Conservation (phyloP, 2,888 invertebrate genomes). For the Melinaea menophilus region DNA sequence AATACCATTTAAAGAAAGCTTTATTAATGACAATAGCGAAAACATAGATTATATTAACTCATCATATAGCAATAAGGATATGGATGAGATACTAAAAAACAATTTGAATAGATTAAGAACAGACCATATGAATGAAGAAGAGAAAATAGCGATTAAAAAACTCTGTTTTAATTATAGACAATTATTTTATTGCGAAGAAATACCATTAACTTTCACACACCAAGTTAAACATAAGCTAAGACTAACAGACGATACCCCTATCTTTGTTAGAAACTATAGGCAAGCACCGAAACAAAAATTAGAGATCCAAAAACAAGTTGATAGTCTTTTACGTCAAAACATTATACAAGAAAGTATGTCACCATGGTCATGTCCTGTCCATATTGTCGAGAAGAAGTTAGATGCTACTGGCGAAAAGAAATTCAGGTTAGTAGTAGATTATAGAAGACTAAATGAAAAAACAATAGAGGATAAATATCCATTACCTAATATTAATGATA, state of each 20-base stretch:
- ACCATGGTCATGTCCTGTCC: conserved; percentile 36
- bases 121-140: conserved; percentile 30
- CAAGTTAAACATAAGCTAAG: conserved; percentile 20
- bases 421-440: too few species aligned
- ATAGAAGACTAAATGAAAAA: conserved; percentile 29
- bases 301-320: conserved; percentile 30
- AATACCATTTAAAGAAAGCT: conserved; percentile 7
- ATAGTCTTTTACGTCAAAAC: conserved; percentile 29
- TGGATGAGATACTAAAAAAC: conserved; percentile 2
- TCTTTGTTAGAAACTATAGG: conserved; percentile 13
- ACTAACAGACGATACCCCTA: too few species aligned
- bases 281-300: conserved; percentile 17
- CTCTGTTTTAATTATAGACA: conserved; percentile 33
- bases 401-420: conserved; percentile 28
- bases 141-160: conserved; percentile 17
- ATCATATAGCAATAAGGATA: neutral
- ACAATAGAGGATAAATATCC: conserved; percentile 25
- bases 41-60: too few species aligned
- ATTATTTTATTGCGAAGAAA: conserved; percentile 33
- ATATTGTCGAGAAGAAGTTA: conserved; percentile 33
- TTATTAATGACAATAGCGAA: too few species aligned
- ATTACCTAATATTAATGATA: conserved; percentile 26
- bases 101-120: conserved; percentile 18
- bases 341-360: conserved; percentile 25
- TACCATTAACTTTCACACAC: conserved; percentile 33